Evolutionary conservation across 2,113 vertebrate genomes (phyloP).

Genomic region (Conger conger): DNA sequence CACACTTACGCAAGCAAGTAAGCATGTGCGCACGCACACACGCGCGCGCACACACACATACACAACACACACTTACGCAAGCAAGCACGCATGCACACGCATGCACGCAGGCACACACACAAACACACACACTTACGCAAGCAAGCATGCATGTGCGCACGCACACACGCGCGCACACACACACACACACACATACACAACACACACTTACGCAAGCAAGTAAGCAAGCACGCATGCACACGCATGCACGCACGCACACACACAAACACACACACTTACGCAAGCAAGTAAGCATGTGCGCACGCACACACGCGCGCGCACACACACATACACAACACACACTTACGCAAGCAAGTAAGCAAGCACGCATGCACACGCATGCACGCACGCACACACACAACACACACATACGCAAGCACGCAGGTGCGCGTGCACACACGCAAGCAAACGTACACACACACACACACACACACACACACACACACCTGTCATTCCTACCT

Average conservation of each 20-base stretch:
- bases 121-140: too few species aligned
- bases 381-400: conserved; percentile 1
- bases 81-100: not conserved
- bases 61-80: not conserved
- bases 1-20: too few species aligned
- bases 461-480: too few species aligned
- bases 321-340: too few species aligned
- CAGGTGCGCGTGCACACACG: too few species aligned
- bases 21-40: too few species aligned
- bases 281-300: not conserved
- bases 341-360: too few species aligned
- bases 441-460: too few species aligned
- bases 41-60: not conserved
- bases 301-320: conserved; percentile 6
- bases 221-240: too few species aligned
- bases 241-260: not conserved
- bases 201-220: too few species aligned
- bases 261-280: not conserved
- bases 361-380: not conserved
- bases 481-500: conserved; percentile 73
- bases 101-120: conserved; percentile 6
- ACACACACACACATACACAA: not conserved
- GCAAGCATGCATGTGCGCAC: too few species aligned
- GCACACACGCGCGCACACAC: not conserved
- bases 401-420: too few species aligned